phyloP scores from a whole-genome alignment of 2,113 vertebrate species.

The Pardalotus punctatus region DNA sequence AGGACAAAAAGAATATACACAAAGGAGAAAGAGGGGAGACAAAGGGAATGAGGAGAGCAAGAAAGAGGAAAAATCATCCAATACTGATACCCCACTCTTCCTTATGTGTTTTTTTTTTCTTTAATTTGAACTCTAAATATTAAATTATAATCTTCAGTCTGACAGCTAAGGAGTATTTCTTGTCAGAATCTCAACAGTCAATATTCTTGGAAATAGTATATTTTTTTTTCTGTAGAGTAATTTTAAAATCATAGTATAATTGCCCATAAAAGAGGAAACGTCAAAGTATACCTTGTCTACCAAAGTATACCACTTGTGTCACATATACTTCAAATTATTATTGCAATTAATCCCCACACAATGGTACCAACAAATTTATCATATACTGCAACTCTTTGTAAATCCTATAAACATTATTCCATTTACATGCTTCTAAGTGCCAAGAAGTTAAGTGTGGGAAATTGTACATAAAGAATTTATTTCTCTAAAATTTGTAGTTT shows the following conservation, averaged over 20 bases:
- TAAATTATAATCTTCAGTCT: neutral
- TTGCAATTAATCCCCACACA: neutral
- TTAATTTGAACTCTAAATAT: neutral
- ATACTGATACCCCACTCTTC: neutral
- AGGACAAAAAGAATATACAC: neutral
- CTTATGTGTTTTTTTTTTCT: neutral
- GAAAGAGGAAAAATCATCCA: neutral
- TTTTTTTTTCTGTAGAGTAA: neutral
- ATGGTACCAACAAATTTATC: neutral
- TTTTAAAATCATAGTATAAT: neutral
- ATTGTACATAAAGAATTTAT: neutral
- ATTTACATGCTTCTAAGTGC: neutral
- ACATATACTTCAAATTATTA: neutral
- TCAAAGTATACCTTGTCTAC: neutral
- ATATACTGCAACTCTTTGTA: neutral
- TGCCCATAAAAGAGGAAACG: neutral
- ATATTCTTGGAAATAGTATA: neutral
- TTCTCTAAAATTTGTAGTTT: neutral
- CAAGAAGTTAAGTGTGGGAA: neutral
- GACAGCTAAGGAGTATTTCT: neutral
- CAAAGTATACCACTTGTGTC: neutral
- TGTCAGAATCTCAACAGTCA: neutral
- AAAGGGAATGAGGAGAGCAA: neutral
- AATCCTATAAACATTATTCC: neutral
- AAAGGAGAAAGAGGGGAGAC: neutral